Evolutionary conservation across 1,140 invertebrate genomes (phyloP), one percentile per base, ranked within the genome.

Genomic region (Dinothrombium tinctorium): DNA sequence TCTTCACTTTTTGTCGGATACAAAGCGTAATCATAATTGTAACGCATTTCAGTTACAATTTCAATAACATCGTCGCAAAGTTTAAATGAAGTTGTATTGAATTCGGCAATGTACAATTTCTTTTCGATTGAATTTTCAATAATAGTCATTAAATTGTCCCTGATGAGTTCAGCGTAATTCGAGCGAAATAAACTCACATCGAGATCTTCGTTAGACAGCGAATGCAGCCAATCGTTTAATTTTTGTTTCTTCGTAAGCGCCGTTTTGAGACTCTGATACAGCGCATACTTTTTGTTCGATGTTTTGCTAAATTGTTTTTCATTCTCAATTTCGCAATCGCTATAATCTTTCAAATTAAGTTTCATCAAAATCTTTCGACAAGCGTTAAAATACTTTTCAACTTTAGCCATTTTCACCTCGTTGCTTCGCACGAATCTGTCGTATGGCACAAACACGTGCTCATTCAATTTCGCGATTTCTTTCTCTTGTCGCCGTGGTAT

Each of bases 381-480:
- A 7, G 17, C 15, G 12, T 42, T 15, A 20, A 46, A 23, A 38
- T 46, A 45, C 21, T 28, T 28, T 8, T 35, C 44, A 33, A 41
- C 28, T 29, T 48, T 38, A 6, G 15, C 17, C 12, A n/a, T n/a
- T n/a, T 4, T 21, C 17, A 22, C 17, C 17, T 22, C 12, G 20
- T 21, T 36, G 8, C 11, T 9, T 9, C 2, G 22, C n/a, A 38
- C 5, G 1, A 9, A 12, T 25, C 42, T 40, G 24, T 32, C 33
- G 14, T 41, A 41, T 3, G 83, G 78, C 14, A 84, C 59, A 54
- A 90, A 89, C 9, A 62, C 60, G 52, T 79, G 87, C 43, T 72
- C 69, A 58, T 87, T 86, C 6, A 80, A 57, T 46, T 74, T 74
- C 6, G 80, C 84, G 7, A 71, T 56, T 56, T 86, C 80, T 11